Percentiles rank a stretch among this genome's conserved stretches.
Evolutionary conservation across 2,113 vertebrate genomes (phyloP).

Genomic region (Alexandromys fortis): DNA sequence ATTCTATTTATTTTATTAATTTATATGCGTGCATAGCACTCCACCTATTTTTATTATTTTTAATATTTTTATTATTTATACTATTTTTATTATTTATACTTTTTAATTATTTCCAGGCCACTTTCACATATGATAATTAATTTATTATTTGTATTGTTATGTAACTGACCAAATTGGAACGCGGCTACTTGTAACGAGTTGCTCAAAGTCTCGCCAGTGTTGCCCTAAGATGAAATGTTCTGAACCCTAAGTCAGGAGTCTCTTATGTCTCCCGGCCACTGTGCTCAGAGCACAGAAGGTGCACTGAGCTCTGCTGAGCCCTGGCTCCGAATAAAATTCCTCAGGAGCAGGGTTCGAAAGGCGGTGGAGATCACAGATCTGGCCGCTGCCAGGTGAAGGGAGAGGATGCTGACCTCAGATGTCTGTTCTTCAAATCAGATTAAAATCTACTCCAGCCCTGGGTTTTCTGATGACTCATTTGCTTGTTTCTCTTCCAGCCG

Average conservation of each 20-base stretch:
- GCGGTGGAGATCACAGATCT: neutral
- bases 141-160: neutral
- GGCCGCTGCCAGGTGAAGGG: fast-evolving
- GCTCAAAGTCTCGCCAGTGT: neutral
- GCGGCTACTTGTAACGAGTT: neutral
- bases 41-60: neutral
- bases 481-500: conserved; percentile 57
- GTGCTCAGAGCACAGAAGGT: neutral
- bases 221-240: neutral
- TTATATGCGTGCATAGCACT: neutral
- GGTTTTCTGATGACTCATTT: conserved; percentile 71
- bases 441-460: conserved; percentile 30
- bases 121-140: neutral
- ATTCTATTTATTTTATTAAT: neutral
- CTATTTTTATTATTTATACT: neutral
- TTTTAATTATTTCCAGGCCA: neutral
- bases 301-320: neutral
- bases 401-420: neutral
- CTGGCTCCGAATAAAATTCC: neutral
- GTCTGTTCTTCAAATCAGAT: conserved; percentile 39
- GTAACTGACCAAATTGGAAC: neutral
- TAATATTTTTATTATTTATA: too few species aligned
- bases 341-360: neutral
- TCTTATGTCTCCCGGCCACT: neutral
- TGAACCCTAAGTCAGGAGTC: neutral